These are phyloP conservation scores for Rhingia campestris DNA, from an alignment of 2,888 invertebrate genomes.

Conservation along the genomic window DNA sequence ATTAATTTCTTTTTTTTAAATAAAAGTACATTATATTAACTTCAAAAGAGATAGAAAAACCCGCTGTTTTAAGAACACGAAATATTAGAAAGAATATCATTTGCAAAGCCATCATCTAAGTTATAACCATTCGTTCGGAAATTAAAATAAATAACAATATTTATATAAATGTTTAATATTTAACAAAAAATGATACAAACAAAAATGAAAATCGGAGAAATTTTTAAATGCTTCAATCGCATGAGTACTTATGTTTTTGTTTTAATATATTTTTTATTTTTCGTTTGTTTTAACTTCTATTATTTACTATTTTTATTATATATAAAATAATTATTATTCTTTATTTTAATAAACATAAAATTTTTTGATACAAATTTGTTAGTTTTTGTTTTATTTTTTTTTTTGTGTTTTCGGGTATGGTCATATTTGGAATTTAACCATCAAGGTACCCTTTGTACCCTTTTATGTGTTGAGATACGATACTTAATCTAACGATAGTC, in stretches of 20 bases:
- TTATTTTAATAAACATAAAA: constrained; percentile 74
- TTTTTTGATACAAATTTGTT: constrained; percentile 67
- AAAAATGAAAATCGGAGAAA: constrained; percentile 32
- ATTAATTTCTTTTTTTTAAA: constrained; percentile 41
- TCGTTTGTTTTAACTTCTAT: constrained; percentile 72
- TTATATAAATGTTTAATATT: constrained; percentile 26
- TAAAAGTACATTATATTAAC: constrained; percentile 33
- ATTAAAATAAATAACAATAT: constrained; percentile 15
- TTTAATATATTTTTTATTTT: constrained; percentile 62
- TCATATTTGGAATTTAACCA: neutral
- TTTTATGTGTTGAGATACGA: neutral
- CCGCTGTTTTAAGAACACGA: constrained; percentile 28
- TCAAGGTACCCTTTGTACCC: neutral
- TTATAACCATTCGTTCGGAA: constrained; percentile 25
- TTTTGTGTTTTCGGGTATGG: constrained; percentile 9
- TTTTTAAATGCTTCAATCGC: constrained; percentile 67
- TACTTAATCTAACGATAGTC: too few relatives aligned
- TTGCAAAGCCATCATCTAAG: constrained; percentile 43
- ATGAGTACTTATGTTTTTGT: constrained; percentile 73
- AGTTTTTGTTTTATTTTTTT: constrained; percentile 34
- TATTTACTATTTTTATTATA: constrained; percentile 63
- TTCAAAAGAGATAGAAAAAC: constrained; percentile 25
- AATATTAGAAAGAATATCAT: constrained; percentile 17
- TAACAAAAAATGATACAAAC: constrained; percentile 23
- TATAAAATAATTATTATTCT: constrained; percentile 70